A percentile compares a stretch with the other conserved stretches of the same genome.
Conservation (phyloP, 1,140 invertebrate species). For the Trichonephila inaurata region DNA sequence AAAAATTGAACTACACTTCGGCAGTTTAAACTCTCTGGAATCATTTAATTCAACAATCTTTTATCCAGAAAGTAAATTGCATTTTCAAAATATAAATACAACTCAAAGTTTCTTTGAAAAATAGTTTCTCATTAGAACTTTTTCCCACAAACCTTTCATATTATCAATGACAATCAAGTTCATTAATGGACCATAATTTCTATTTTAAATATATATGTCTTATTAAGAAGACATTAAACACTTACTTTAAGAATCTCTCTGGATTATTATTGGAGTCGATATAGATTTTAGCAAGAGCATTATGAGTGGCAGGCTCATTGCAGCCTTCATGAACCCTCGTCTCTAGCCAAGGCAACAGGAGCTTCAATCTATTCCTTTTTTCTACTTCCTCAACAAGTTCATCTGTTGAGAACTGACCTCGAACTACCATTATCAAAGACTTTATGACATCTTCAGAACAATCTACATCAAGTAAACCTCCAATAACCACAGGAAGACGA, state of each 20-base stretch:
- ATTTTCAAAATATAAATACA: too few species aligned
- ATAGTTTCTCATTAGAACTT: too few species aligned
- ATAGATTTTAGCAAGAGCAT: slow-evolving; percentile 99
- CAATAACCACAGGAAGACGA: slow-evolving; percentile 97
- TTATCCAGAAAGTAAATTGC: too few species aligned
- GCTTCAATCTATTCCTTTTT: slow-evolving; percentile 85
- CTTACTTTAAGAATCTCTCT: slow-evolving; percentile 95
- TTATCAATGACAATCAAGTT: too few species aligned
- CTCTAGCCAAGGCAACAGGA: slow-evolving; percentile 98
- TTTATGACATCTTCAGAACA: slow-evolving; percentile 99
- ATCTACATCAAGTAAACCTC: slow-evolving; percentile 98
- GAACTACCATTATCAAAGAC: slow-evolving; percentile 97
- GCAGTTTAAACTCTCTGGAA: too few species aligned
- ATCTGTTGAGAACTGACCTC: slow-evolving; percentile 99
- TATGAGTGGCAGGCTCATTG: slow-evolving; percentile 98
- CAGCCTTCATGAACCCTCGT: slow-evolving; percentile 97
- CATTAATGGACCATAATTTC: too few species aligned
- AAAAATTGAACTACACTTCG: too few species aligned
- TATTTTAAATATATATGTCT: too few species aligned
- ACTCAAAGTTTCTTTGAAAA: too few species aligned
- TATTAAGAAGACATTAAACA: not conserved
- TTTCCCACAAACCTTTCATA: too few species aligned
- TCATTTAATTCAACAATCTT: too few species aligned
- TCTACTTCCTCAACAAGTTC: slow-evolving; percentile 96
- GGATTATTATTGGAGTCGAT: slow-evolving; percentile 99